Percentiles rank a stretch among this genome's conserved stretches.
Evolutionary conservation across 2,888 invertebrate genomes (phyloP).

Genomic region (Cheilosia pagana): DNA sequence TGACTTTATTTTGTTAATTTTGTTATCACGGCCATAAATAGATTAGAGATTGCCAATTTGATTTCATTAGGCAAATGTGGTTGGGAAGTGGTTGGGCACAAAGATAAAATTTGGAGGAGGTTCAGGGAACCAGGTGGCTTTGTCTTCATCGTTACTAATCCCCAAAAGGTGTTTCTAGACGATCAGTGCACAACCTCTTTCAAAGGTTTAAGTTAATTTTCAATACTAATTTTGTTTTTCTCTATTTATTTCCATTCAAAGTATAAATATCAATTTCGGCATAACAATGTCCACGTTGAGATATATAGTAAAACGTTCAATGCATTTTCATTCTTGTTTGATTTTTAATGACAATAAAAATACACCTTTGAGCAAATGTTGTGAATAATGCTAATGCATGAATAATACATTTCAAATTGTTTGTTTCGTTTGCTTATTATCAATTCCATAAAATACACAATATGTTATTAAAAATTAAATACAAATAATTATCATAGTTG

Average conservation of each 20-base stretch:
- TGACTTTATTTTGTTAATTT: too few species aligned
- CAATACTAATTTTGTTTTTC: slow-evolving; percentile 4
- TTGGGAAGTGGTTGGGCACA: too few species aligned
- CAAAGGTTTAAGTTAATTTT: too few species aligned
- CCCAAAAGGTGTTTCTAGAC: too few species aligned
- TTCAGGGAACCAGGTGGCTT: too few species aligned
- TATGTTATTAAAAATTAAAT: neutral
- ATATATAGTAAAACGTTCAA: slow-evolving; percentile 27
- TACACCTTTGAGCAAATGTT: slow-evolving; percentile 43
- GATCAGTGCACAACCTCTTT: too few species aligned
- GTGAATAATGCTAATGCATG: slow-evolving; percentile 30
- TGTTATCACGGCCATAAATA: too few species aligned
- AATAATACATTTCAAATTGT: neutral
- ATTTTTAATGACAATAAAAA: slow-evolving; percentile 27
- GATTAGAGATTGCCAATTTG: too few species aligned
- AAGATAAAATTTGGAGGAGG: too few species aligned
- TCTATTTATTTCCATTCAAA: slow-evolving; percentile 43
- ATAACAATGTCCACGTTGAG: slow-evolving; percentile 17
- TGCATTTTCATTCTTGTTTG: neutral
- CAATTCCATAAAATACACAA: slow-evolving; percentile 1
- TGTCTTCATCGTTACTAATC: too few species aligned
- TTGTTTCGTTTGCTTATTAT: neutral
- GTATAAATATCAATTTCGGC: slow-evolving; percentile 55
- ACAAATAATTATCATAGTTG: slow-evolving; percentile 12
- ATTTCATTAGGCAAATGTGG: too few species aligned